phyloP scores from a whole-genome alignment of 1,140 invertebrate species.

The Ladona fulva region DNA sequence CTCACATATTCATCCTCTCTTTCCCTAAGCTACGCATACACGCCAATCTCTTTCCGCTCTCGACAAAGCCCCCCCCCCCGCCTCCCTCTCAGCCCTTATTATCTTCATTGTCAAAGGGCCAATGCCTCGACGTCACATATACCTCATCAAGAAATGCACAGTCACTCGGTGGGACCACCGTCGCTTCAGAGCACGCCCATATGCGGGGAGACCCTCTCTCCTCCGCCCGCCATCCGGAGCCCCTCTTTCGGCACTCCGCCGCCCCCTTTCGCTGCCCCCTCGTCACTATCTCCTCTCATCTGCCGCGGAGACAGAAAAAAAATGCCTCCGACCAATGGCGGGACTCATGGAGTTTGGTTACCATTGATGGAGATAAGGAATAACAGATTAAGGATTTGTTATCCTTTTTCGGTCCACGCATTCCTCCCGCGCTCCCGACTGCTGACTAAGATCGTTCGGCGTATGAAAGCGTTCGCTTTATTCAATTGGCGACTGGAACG shows the following conservation, averaged over 20 bases:
- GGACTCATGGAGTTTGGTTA: neutral
- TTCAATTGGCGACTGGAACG: too few relatives aligned
- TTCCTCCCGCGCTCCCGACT: too few relatives aligned
- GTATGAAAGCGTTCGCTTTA: too few relatives aligned
- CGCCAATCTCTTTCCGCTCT: neutral
- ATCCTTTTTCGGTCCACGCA: too few relatives aligned
- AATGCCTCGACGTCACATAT: neutral
- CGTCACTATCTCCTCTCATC: neutral
- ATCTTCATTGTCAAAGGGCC: constrained; percentile 4
- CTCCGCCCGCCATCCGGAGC: neutral
- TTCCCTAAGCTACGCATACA: neutral
- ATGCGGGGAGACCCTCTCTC: neutral
- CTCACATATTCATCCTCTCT: neutral
- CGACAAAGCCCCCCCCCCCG: neutral
- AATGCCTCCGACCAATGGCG: constrained; percentile 6
- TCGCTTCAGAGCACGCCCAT: neutral
- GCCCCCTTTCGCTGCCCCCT: neutral
- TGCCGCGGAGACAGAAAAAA: neutral
- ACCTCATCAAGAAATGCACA: neutral
- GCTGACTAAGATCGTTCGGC: too few relatives aligned
- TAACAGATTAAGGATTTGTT: neutral
- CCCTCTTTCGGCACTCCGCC: neutral
- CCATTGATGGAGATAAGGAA: neutral
- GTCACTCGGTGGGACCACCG: neutral
- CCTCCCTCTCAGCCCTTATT: neutral